These are phyloP conservation scores for Phymastichus coffea DNA, from an alignment of 1,140 invertebrate species.

Conservation along the genomic window DNA sequence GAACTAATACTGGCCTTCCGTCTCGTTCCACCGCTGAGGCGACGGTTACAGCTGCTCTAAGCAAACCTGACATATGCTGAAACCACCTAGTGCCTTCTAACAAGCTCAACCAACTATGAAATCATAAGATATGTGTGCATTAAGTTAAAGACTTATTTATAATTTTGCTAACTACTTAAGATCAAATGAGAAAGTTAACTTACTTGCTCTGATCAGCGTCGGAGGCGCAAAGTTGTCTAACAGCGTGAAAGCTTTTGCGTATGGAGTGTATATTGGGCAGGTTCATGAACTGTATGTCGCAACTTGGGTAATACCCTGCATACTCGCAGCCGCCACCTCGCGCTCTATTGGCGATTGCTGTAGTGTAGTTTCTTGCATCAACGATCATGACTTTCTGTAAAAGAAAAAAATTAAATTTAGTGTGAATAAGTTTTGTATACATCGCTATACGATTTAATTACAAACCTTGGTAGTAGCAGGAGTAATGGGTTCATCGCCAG, in stretches of 20 bases:
- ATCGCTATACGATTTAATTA: neutral
- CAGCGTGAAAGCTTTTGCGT: conserved; percentile 79
- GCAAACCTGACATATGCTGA: conserved; percentile 80
- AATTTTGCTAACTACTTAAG: no score
- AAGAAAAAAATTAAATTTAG: conserved; percentile 18
- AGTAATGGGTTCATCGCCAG: conserved; percentile 38
- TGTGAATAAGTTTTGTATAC: neutral
- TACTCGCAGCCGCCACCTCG: conserved; percentile 95
- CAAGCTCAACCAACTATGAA: conserved; percentile 78
- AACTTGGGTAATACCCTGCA: conserved; percentile 89
- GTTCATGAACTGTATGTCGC: conserved; percentile 96
- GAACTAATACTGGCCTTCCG: conserved; percentile 87
- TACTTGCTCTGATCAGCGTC: conserved; percentile 77
- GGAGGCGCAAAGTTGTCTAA: conserved; percentile 74
- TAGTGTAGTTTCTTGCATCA: conserved; percentile 92
- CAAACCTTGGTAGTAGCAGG: conserved; percentile 39
- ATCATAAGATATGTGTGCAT: neutral
- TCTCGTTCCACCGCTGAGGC: conserved; percentile 79
- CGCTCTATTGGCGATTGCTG: conserved; percentile 92
- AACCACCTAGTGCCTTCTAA: conserved; percentile 90
- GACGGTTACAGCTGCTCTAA: conserved; percentile 77
- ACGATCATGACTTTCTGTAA: conserved; percentile 88
- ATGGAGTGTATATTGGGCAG: conserved; percentile 96
- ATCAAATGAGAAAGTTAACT: no score
- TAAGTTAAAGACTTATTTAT: no score